Conservation (phyloP, 37 sponge, comb jelly and placozoan species). For the Crambe crambe region DNA sequence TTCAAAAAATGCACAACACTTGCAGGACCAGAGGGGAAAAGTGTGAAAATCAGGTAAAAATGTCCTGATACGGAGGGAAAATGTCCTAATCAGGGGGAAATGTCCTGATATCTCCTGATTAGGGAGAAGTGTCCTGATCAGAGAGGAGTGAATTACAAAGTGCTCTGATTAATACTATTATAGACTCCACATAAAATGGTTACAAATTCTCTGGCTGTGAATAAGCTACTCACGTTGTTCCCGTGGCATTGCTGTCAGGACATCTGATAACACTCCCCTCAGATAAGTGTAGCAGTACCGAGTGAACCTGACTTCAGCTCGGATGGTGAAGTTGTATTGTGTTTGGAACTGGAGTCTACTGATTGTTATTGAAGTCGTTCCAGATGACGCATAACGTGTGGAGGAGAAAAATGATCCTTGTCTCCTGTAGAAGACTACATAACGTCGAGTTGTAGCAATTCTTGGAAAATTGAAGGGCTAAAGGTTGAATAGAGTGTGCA, state of each 20-base stretch:
- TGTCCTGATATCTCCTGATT: too few species aligned
- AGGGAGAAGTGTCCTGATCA: too few species aligned
- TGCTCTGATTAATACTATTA: too few species aligned
- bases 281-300: background rate
- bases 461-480: conserved; percentile 7
- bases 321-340: background rate
- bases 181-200: too few species aligned
- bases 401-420: background rate
- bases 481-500: background rate
- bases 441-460: background rate
- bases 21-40: too few species aligned
- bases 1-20: too few species aligned
- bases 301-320: conserved; percentile 14
- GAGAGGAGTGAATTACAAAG: too few species aligned
- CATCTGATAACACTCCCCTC: background rate
- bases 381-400: background rate
- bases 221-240: conserved; percentile 1
- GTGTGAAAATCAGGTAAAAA: too few species aligned
- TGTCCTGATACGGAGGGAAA: too few species aligned
- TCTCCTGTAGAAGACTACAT: background rate
- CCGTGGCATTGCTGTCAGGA: background rate
- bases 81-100: too few species aligned
- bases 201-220: background rate
- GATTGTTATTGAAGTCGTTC: background rate
- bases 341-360: background rate